phyloP scores from a whole-genome alignment of 2,888 invertebrate genomes.

The Acronicta alni region DNA sequence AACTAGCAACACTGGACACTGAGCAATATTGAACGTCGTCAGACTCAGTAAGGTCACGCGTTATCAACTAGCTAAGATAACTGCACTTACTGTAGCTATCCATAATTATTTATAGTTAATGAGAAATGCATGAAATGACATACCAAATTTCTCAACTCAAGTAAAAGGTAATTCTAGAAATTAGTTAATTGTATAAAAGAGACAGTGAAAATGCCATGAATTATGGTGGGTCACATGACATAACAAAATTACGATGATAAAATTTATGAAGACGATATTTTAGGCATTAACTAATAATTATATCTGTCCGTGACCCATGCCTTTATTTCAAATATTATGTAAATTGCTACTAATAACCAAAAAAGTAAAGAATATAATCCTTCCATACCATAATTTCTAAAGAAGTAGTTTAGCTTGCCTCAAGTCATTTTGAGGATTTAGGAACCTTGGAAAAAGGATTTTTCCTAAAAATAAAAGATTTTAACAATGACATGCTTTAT shows the following conservation, averaged over 20 bases:
- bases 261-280: conserved; percentile 14
- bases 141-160: conserved; percentile 11
- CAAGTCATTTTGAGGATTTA: neutral
- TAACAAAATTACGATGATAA: conserved; percentile 12
- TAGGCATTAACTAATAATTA: conserved; percentile 5
- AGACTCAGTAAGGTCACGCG: conserved; percentile 47
- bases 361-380: neutral
- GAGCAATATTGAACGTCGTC: conserved; percentile 22
- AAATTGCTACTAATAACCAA: conserved; percentile 14
- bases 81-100: conserved; percentile 29
- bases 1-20: conserved; percentile 19
- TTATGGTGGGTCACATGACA: conserved; percentile 2
- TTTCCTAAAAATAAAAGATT: too few species aligned
- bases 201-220: neutral
- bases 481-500: too few species aligned
- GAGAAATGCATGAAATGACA: conserved; percentile 34
- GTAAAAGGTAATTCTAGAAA: neutral
- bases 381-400: conserved; percentile 6
- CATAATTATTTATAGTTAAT: conserved; percentile 20
- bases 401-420: neutral
- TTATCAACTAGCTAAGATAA: conserved; percentile 48
- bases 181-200: neutral
- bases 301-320: conserved; percentile 15
- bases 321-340: conserved; percentile 14
- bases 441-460: too few species aligned